These are phyloP conservation scores for Pantherophis alleghaniensis DNA, from an alignment of 2,797 vertebrate genomes.

Conservation along the genomic window DNA sequence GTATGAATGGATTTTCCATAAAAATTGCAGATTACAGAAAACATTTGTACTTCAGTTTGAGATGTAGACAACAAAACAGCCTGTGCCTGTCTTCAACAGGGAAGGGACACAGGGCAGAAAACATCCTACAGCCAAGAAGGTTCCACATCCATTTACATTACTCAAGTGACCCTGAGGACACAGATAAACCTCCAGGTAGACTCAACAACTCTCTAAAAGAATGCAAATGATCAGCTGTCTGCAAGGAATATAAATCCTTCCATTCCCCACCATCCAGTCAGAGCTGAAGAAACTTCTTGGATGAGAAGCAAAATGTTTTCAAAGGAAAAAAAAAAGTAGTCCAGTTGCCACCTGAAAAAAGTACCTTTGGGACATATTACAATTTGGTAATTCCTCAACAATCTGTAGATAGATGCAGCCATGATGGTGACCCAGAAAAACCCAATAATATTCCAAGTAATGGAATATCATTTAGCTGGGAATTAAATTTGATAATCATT, in stretches of 20 bases:
- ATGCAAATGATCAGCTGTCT: too few relatives aligned
- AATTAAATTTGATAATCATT: not conserved
- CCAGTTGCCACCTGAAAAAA: not conserved
- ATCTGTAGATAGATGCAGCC: not conserved
- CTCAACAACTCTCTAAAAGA: too few relatives aligned
- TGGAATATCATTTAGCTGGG: not conserved
- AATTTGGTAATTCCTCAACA: not conserved
- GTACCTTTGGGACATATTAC: not conserved
- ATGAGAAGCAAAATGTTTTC: not conserved
- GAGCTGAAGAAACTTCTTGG: not conserved
- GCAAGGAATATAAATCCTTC: too few relatives aligned
- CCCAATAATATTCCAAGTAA: not conserved
- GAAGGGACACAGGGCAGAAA: not conserved
- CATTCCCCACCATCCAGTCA: not conserved
- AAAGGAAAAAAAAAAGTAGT: not conserved
- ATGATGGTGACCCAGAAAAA: not conserved
- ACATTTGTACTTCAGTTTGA: too few relatives aligned
- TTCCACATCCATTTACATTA: not conserved
- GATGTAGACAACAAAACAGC: too few relatives aligned
- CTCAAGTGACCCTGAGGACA: not conserved
- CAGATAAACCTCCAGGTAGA: not conserved
- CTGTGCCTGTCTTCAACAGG: too few relatives aligned
- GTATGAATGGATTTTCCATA: too few relatives aligned
- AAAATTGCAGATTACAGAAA: too few relatives aligned
- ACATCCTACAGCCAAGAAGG: not conserved